Evolutionary conservation across 1,140 invertebrate genomes (phyloP).

Genomic region (Mya arenaria): DNA sequence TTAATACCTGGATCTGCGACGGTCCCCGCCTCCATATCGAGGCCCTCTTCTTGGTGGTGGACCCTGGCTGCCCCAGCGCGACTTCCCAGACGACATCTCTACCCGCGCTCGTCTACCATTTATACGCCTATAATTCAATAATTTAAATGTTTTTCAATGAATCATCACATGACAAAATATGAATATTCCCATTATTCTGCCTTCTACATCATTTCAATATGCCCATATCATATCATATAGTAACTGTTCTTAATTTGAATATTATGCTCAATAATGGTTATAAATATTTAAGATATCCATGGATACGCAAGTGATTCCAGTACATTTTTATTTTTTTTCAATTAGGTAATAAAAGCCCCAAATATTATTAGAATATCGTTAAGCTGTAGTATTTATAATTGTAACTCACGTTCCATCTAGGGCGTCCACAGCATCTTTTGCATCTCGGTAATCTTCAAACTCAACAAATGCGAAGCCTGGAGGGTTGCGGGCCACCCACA

Average conservation of each 20-base stretch:
- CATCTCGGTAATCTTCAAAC: constrained; percentile 96
- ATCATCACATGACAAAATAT: no score
- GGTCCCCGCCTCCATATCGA: constrained; percentile 77
- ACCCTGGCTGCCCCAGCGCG: constrained; percentile 72
- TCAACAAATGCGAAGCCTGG: constrained; percentile 95
- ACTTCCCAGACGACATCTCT: constrained; percentile 92
- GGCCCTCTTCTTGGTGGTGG: constrained; percentile 83
- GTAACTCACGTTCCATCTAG: constrained; percentile 90
- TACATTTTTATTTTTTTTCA: background rate
- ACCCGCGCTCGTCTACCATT: constrained; percentile 94
- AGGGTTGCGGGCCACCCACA: constrained; percentile 94
- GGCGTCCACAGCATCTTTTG: constrained; percentile 94
- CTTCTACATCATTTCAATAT: no score
- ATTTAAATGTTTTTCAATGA: no score
- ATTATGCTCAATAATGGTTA: no score
- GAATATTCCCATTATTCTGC: no score
- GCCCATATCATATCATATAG: no score
- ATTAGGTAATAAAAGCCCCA: background rate
- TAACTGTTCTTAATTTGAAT: no score
- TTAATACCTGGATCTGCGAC: background rate
- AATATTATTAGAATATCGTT: background rate
- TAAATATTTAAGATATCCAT: background rate
- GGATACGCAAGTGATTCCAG: background rate
- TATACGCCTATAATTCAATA: constrained; percentile 84
- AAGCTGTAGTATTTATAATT: background rate